Conservation (phyloP, 2,113 vertebrate species). For the Cebidichthys violaceus region DNA sequence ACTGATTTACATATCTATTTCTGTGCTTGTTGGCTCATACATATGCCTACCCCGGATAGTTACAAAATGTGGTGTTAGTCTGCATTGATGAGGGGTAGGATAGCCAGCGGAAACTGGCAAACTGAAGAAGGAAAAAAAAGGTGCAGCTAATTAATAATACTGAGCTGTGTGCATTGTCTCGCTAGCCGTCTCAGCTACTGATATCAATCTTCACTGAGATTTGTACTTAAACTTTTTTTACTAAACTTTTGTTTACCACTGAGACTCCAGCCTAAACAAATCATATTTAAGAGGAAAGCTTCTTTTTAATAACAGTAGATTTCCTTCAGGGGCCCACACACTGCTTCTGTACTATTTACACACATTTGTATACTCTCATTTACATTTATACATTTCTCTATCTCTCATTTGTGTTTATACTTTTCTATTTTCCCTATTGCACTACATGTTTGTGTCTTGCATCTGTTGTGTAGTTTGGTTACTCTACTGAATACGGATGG, state of each 20-base stretch:
- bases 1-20: constrained; percentile 43
- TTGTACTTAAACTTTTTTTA: background rate
- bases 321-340: background rate
- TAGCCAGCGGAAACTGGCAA: background rate
- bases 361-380: background rate
- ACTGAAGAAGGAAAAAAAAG: background rate
- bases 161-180: background rate
- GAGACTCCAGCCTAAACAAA: background rate
- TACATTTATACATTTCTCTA: background rate
- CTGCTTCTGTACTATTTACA: background rate
- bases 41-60: background rate
- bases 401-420: background rate
- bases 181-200: background rate
- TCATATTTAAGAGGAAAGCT: background rate
- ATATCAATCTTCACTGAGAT: background rate
- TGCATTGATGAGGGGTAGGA: background rate
- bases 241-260: background rate
- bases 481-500: background rate
- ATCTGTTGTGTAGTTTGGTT: background rate
- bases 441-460: background rate
- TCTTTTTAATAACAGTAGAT: background rate
- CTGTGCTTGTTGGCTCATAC: background rate
- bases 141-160: constrained; percentile 1
- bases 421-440: background rate
- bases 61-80: background rate